These are phyloP conservation scores for Tetragonula clypearis DNA, from an alignment of 1,140 invertebrate species.

Conservation along the genomic window DNA sequence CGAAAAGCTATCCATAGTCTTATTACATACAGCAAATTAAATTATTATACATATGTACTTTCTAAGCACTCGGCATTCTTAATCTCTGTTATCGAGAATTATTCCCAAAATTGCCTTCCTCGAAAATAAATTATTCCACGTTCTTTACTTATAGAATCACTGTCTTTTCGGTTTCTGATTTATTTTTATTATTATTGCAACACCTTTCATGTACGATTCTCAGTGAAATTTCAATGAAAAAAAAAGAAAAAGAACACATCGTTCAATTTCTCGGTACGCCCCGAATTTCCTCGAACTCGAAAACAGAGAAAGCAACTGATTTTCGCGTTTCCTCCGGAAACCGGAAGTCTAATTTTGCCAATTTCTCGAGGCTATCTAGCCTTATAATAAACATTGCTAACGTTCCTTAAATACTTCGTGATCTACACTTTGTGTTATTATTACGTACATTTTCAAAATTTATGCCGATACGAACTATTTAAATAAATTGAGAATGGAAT, in stretches of 20 bases:
- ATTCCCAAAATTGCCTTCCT: neutral
- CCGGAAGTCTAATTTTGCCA: slow-evolving; percentile 5
- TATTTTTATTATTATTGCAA: neutral
- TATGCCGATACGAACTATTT: too few relatives aligned
- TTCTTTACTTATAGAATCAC: neutral
- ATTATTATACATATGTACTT: too few relatives aligned
- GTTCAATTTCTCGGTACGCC: slow-evolving; percentile 13
- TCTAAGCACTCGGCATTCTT: neutral
- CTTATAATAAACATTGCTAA: neutral
- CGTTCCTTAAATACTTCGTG: neutral
- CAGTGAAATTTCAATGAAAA: neutral
- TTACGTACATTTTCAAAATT: neutral
- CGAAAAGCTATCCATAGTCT: too few relatives aligned
- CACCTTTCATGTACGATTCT: neutral
- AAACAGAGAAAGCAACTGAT: neutral
- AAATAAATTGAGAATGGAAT: too few relatives aligned
- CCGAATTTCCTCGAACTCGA: neutral
- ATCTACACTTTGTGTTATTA: neutral
- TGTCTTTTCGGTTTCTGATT: neutral
- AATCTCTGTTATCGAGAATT: neutral
- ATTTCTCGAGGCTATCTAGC: neutral
- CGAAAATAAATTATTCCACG: neutral
- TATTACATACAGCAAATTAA: too few relatives aligned
- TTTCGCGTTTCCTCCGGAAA: neutral
- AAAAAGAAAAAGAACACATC: slow-evolving; percentile 17